A percentile compares a stretch with the other conserved stretches of the same genome.
Conservation (phyloP, 2,113 vertebrate species). For the Tonatia bakeri region DNA sequence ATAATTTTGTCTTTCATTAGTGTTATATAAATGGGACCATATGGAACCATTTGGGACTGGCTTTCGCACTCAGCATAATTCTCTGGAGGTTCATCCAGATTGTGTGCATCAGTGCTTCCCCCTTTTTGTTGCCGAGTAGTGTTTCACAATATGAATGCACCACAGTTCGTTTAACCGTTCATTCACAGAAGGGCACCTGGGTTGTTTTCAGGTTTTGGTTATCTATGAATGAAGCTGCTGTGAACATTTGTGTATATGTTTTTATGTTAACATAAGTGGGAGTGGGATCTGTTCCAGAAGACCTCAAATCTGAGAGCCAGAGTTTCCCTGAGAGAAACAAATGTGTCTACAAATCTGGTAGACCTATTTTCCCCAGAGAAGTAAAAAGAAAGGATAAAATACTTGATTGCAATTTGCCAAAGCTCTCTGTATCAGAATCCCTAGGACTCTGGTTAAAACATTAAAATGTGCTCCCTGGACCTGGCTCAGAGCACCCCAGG, state of each 20-base stretch:
- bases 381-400: neutral
- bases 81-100: neutral
- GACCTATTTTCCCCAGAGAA: neutral
- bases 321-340: neutral
- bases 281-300: neutral
- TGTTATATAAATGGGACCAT: neutral
- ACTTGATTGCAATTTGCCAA: neutral
- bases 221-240: neutral
- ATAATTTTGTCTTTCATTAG: neutral
- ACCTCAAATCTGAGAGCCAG: neutral
- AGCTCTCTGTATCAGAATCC: neutral
- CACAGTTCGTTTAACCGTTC: neutral
- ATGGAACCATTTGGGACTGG: neutral
- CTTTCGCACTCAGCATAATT: neutral
- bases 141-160: neutral
- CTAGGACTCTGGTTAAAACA: neutral
- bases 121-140: neutral
- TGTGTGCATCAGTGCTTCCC: neutral
- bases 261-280: neutral
- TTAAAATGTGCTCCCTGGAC: neutral
- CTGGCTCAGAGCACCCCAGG: too few species aligned
- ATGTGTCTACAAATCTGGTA: neutral
- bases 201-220: neutral
- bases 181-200: neutral
- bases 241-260: neutral